Evolutionary conservation across 2,113 vertebrate species (phyloP), one percentile per base, ranked within the genome.

Genomic region (Hippocampus abdominalis): DNA sequence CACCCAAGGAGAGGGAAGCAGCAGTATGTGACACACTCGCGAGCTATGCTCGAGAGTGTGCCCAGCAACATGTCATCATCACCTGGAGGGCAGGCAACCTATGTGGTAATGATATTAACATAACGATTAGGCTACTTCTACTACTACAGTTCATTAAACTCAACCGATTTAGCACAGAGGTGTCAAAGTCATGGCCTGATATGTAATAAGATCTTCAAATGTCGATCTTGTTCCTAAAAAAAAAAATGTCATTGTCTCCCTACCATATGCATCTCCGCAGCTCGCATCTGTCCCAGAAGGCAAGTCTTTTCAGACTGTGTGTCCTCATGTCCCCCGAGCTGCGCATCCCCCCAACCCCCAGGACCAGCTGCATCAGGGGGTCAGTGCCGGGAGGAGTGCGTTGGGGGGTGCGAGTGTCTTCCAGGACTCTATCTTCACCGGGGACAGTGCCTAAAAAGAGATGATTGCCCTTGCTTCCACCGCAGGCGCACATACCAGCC

Each of bases 301-400:
- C 92, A 94, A 85, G 78, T 86, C 4, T 96, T 94, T 78, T 95
- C 93, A 0, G 95, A 97, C 86, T 98, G 96, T 0, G 72, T 94
- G 71, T 96, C 94, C 0, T 90, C 93, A 12, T 97, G 96, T 72
- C 93, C 94, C 0, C 86, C 91, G 54, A 94, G 83, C 89, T 98
- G 96, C 18, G 71, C 60, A 0, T 90, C 91, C 0, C 91, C 88
- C 20, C 89, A 80, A 0, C 64, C 78, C 0, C 75, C 73, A 0
- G 81, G 84, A 32, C 48, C 66, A 0, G 65, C 80, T 13, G 72
- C 71, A 12, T 78, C 77, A 2, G 77, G 73, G 0, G 88, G 70
- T 0, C 80, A 88, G 61, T 96, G 95, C 78, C 87, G 87, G 25
- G 90, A 93, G 0, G 93, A 94, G 83, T 96, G 96, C 21, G 92